Evolutionary conservation across 2,888 invertebrate genomes (phyloP), one percentile per base, ranked within the genome.

Genomic region (Chrysotoxum bicinctum): DNA sequence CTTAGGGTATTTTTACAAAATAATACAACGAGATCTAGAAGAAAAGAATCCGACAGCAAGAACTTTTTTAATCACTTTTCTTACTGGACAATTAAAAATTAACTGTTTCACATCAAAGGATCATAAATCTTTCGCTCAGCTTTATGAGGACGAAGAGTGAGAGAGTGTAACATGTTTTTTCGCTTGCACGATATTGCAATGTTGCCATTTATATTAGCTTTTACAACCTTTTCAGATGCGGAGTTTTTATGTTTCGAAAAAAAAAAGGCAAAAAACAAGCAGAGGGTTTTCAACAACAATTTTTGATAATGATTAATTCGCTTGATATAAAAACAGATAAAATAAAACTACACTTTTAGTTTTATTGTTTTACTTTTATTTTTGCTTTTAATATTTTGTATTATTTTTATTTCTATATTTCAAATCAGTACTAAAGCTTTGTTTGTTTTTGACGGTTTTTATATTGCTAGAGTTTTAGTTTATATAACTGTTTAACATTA

Each of bases 101-200:
- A 80, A 84, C 75, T 72, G 80, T 80, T 84, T 75, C 80, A 80
- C 84, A 84, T 84, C 84, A 84, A 84, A 80, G 80, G 66, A 80
- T 80, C 84, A 84, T 84, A 80, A 84, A 84, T 84, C 80, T 48
- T 58, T 62, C 43, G 12, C 16, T 37, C 1, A 66, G 32, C 32
- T 23, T 16, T 35, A 30, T 16, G 48, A 19, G 54, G 16, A 54
- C n/a, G n/a, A n/a, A n/a, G n/a, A n/a, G n/a, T n/a, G 32, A 12
- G 35, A 70, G 54, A 30, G 30, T 48, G 54, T 66, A 66, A 70
- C 66, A 80, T 80, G 84, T 79, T 84, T 75, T n/a, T 75, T 75
- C 80, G 76, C 76, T 75, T 64, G 62, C 70, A 54, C 30, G 69
- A 74, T 83, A 79, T 79, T 79, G 83, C 83, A 78, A 74, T 62